A percentile compares a stretch with the other conserved stretches of the same genome.
Evolutionary conservation across 2,888 invertebrate species (phyloP).

Genomic region (Rhamnusium bicolor): DNA sequence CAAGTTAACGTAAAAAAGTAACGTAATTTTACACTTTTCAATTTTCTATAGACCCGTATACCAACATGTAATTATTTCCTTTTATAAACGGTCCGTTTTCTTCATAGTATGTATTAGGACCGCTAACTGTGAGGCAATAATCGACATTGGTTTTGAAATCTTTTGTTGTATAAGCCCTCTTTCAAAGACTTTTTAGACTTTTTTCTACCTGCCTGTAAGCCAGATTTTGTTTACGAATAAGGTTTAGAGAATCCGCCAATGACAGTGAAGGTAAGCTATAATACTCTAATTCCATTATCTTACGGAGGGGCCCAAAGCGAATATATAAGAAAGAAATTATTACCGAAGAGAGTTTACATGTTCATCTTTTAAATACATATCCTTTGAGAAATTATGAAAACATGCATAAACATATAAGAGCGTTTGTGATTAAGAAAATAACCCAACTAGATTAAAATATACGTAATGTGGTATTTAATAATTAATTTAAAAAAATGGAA

Average conservation of each 20-base stretch:
- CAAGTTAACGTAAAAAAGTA: not conserved
- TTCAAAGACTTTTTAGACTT: not conserved
- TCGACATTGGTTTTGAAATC: not conserved
- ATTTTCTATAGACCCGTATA: not conserved
- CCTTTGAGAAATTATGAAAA: too few species aligned
- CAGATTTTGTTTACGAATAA: conserved; percentile 9
- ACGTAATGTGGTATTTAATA: too few species aligned
- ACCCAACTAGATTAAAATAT: too few species aligned
- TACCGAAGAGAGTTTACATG: not conserved
- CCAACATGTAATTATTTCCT: not conserved
- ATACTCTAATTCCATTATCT: not conserved
- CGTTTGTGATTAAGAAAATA: too few species aligned
- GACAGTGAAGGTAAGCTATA: not conserved
- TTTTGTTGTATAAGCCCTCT: conserved; percentile 6
- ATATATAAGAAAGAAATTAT: not conserved
- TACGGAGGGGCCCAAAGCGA: not conserved
- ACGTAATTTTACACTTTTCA: conserved; percentile 1
- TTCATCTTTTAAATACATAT: not conserved
- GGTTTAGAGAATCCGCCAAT: not conserved
- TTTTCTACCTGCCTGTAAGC: conserved; percentile 12
- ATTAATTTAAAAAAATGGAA: too few species aligned
- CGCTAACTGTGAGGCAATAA: conserved; percentile 2
- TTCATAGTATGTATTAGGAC: not conserved
- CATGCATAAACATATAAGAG: too few species aligned
- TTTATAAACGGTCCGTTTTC: not conserved